Evolutionary conservation across 1,140 invertebrate genomes (phyloP).

Genomic region (Sitophilus oryzae): DNA sequence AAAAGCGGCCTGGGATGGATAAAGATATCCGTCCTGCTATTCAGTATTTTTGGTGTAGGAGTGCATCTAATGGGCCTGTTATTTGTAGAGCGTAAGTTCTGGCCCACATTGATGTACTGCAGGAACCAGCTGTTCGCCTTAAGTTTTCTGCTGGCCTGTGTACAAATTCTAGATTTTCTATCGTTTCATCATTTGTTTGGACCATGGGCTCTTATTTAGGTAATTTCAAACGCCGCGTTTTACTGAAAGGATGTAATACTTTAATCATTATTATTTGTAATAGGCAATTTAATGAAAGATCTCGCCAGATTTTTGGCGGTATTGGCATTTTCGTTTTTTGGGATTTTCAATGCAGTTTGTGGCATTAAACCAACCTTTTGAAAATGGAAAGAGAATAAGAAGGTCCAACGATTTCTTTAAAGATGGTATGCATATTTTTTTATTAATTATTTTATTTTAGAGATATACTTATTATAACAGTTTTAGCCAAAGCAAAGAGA

Average conservation of each 20-base stretch:
- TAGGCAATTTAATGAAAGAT: conserved; percentile 76
- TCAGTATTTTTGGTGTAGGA: conserved; percentile 86
- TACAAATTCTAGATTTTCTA: conserved; percentile 93
- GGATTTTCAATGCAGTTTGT: conserved; percentile 98
- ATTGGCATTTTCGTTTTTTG: conserved; percentile 92
- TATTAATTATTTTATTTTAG: too few relatives aligned
- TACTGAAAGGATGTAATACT: too few relatives aligned
- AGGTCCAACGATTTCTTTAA: conserved; percentile 48
- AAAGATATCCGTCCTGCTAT: conserved; percentile 84
- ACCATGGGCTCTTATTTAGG: conserved; percentile 92
- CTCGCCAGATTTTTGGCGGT: conserved; percentile 94
- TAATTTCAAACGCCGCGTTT: background rate
- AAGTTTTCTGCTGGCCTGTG: conserved; percentile 90
- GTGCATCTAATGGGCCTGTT: conserved; percentile 79
- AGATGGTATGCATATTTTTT: conserved; percentile 62
- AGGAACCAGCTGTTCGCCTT: conserved; percentile 95
- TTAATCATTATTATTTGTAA: too few relatives aligned
- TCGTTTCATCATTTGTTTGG: conserved; percentile 99
- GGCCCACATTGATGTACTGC: conserved; percentile 81
- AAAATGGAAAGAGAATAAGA: background rate
- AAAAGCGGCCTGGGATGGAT: conserved; percentile 92
- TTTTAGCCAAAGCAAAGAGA: too few relatives aligned
- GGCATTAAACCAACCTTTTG: conserved; percentile 88
- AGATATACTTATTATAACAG: too few relatives aligned
- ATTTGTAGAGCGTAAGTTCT: conserved; percentile 57